These are phyloP conservation scores for Columbina picui DNA, from an alignment of 2,113 vertebrate species.

Conservation along the genomic window DNA sequence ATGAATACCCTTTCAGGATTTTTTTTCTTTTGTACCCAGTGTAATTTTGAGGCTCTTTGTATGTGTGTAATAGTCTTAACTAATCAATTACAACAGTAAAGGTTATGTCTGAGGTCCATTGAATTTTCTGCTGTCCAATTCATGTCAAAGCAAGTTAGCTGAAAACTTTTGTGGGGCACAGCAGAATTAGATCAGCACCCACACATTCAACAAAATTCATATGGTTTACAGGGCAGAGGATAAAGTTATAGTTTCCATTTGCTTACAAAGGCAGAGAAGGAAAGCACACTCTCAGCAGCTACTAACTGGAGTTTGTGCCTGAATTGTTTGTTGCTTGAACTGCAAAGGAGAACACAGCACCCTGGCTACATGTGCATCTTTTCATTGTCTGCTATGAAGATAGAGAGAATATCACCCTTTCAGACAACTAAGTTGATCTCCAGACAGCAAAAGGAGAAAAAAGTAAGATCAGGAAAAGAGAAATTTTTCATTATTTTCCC, in stretches of 20 bases:
- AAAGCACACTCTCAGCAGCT: neutral
- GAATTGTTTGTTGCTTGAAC: neutral
- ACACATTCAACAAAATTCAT: neutral
- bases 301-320: neutral
- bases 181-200: neutral
- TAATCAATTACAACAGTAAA: neutral
- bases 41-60: neutral
- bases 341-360: neutral
- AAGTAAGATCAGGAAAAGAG: neutral
- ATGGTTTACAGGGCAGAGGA: neutral
- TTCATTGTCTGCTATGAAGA: neutral
- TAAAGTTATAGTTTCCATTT: neutral
- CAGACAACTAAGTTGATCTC: neutral
- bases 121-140: neutral
- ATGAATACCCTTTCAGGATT: neutral
- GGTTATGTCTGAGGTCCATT: neutral
- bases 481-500: neutral
- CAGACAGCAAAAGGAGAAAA: neutral
- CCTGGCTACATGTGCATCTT: neutral
- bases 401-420: neutral
- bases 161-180: neutral
- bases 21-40: neutral
- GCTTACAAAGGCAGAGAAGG: neutral
- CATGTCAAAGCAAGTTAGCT: neutral
- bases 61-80: neutral